Evolutionary conservation across 2,113 vertebrate species (phyloP).

Genomic region (Pristiophorus japonicus): DNA sequence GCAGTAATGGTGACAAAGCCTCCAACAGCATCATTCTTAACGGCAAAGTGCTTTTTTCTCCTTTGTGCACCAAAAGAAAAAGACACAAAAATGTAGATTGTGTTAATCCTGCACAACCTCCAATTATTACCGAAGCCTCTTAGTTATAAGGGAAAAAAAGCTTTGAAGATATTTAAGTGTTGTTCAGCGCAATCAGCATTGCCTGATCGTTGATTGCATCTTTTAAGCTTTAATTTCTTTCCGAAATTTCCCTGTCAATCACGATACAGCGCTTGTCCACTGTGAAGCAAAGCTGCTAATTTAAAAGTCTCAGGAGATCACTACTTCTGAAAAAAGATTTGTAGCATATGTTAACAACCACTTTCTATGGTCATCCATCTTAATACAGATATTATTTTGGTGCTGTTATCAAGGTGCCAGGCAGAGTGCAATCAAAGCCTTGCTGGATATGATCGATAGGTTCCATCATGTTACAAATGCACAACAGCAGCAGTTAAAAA

Average conservation of each 20-base stretch:
- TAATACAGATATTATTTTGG: conserved; percentile 43
- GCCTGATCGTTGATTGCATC: conserved; percentile 44
- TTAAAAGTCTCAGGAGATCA: conserved; percentile 45
- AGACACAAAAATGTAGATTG: background rate
- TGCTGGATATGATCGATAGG: conserved; percentile 43
- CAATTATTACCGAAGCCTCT: background rate
- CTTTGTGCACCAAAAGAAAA: background rate
- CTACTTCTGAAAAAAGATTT: conserved; percentile 41
- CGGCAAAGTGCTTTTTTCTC: background rate
- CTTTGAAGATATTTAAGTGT: conserved; percentile 40
- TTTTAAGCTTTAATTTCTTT: conserved; percentile 45
- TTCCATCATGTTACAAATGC: background rate
- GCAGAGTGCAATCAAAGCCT: conserved; percentile 38
- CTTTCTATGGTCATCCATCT: conserved; percentile 47
- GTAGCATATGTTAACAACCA: conserved; percentile 46
- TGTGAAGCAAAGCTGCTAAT: conserved; percentile 42
- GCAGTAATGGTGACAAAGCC: background rate
- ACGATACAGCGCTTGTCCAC: conserved; percentile 41
- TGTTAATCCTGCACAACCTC: background rate
- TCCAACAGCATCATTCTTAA: background rate
- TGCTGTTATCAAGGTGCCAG: conserved; percentile 39
- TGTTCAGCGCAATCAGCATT: conserved; percentile 42
- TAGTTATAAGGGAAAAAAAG: background rate
- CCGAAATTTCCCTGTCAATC: conserved; percentile 45
- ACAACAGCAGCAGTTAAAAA: conserved; percentile 24